Evolutionary conservation across 2,888 invertebrate species (phyloP).

Genomic region (Diplolepis rosae): DNA sequence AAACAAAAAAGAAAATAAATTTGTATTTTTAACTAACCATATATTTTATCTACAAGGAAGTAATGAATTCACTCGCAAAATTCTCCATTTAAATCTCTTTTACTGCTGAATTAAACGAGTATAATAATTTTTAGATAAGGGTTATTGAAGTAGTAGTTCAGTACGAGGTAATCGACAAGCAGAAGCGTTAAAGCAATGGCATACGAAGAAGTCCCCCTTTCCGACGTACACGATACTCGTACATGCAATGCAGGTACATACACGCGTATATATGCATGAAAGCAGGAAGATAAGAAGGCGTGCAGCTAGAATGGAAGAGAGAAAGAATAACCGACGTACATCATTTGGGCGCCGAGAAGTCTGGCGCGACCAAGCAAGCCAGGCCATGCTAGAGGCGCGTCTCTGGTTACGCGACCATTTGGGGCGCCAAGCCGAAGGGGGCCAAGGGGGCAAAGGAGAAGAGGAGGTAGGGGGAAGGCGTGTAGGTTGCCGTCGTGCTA

Average conservation of each 20-base stretch:
- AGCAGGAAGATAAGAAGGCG: neutral
- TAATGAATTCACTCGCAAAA: too few relatives aligned
- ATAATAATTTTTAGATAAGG: neutral
- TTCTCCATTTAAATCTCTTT: too few relatives aligned
- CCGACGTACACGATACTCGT: neutral
- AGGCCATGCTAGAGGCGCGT: constrained; percentile 67
- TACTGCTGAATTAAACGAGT: neutral
- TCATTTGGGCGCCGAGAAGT: constrained; percentile 73
- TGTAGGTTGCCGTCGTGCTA: constrained; percentile 55
- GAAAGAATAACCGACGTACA: constrained; percentile 60
- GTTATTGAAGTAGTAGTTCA: neutral
- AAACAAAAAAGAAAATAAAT: too few relatives aligned
- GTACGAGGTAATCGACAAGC: too few relatives aligned
- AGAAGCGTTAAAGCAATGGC: too few relatives aligned
- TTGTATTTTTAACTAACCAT: too few relatives aligned
- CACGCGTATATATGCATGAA: neutral
- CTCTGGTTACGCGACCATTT: constrained; percentile 74
- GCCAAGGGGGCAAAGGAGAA: constrained; percentile 47
- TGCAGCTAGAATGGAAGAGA: constrained; percentile 41
- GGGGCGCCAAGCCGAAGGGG: constrained; percentile 69
- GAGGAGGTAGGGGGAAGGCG: too few relatives aligned
- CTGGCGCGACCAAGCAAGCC: too few relatives aligned
- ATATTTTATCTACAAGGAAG: too few relatives aligned
- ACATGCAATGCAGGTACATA: neutral
- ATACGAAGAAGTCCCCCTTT: neutral